Evolutionary conservation across 2,888 invertebrate species (phyloP), one percentile per base, ranked within the genome.

Genomic region (Myopa tessellatipennis): DNA sequence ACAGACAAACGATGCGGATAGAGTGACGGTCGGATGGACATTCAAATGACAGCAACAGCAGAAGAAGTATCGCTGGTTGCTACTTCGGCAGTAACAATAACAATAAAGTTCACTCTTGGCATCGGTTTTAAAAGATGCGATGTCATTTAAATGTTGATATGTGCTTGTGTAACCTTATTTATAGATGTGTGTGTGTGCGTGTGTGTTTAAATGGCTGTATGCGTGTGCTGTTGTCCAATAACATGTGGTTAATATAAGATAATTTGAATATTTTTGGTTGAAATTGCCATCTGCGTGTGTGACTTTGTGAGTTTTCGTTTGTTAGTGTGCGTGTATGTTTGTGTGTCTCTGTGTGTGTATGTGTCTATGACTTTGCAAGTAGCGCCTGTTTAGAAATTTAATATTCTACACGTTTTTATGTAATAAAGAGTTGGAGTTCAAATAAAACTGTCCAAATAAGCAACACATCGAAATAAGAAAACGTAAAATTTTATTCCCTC

Each of bases 201-300:
- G 69, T 58, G n/a, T 14, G 40, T 63, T n/a, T 12, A 26, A 40
- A 7, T 14, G n/a, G 68, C 18, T 58, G n/a, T 7, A 34, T 63
- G 38, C 63, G 67, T 60, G 70, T 67, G 79, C 38, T 76, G 79
- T 70, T 74, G 69, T 55, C 36, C 76, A 78, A 79, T 79, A 79
- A 76, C 78, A 74, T 76, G 79, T 68, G 76, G 78, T 79, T 79
- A 78, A 79, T 8, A 76, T 8, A 76, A 78, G 76, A 78, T 79
- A 78, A 79, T 79, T 79, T 79, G 78, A 77, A 79, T 79, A 79
- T 78, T 79, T 79, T 75, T 71, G 70, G 61, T 74, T 77, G 65
- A 77, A 75, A 72, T 72, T 77, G 74, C 60, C 38, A 38, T 40
- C 18, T 69, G 50, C n/a, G 69, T 69, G 50, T 50, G 18, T 69